phyloP scores from a whole-genome alignment of 2,888 invertebrate species.

The Cryptops parisi region DNA sequence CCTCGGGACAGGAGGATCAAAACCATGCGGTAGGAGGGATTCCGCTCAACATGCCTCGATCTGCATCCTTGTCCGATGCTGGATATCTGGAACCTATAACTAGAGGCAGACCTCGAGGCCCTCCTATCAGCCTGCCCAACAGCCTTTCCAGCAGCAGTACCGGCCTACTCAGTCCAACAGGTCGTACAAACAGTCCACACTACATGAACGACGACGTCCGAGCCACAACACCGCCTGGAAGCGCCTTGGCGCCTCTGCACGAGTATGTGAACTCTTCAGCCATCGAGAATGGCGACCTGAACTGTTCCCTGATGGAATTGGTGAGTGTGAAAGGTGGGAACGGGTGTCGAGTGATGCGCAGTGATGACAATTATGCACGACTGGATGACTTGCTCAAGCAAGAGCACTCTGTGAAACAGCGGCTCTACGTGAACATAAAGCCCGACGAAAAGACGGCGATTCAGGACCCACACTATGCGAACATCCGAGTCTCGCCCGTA shows the following conservation, averaged over 20 bases:
- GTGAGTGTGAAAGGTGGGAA: not conserved
- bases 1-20: slow-evolving; percentile 25
- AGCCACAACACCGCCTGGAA: not conserved
- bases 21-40: slow-evolving; percentile 8
- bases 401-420: slow-evolving; percentile 21
- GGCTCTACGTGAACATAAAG: slow-evolving; percentile 36
- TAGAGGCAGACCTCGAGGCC: not conserved
- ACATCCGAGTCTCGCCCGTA: slow-evolving; percentile 11
- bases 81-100: slow-evolving; percentile 15
- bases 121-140: slow-evolving; percentile 13
- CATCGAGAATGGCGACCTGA: not conserved
- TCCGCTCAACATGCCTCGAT: not conserved
- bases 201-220: slow-evolving; percentile 15
- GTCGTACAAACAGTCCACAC: slow-evolving; percentile 4
- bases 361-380: slow-evolving; percentile 24
- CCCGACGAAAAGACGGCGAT: slow-evolving; percentile 29
- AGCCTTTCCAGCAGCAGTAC: slow-evolving; percentile 11
- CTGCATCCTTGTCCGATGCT: slow-evolving; percentile 13
- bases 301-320: slow-evolving; percentile 5
- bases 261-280: slow-evolving; percentile 18
- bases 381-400: slow-evolving; percentile 24
- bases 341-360: not conserved
- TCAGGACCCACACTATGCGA: slow-evolving; percentile 22
- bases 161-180: slow-evolving; percentile 1
- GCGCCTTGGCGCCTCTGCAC: slow-evolving; percentile 10